Base-by-base conservation (phyloP, 1,140 invertebrate species). In the Eurosta solidaginis region DNA sequence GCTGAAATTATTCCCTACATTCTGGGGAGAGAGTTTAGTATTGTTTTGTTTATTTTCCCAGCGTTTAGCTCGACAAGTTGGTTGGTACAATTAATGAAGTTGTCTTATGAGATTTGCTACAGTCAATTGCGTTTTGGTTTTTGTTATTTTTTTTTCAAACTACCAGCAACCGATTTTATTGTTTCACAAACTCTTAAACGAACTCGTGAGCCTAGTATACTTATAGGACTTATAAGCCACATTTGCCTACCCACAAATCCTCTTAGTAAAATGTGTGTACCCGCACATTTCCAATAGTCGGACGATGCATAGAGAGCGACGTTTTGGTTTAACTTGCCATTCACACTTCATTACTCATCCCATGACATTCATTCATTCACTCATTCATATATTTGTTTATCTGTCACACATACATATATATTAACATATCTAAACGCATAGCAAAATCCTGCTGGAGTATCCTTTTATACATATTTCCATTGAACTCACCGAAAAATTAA, bases 281-380 rank as follows among this genome's bases (percentile, higher is more conserved):
- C 27, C 59, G 36, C 27, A 59, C 54, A 59, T 29, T 17, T 6
- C 49, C 20, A 0, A 22, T 52, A 7, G 49, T 36, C 9, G 17
- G n/a, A n/a, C n/a, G n/a, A n/a, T 9, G 36, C 12, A 17, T n/a
- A 1, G 50, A 3, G 59, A 68, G 33, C 59, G 59, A 5, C 33
- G 59, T 36, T 68, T 33, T 20, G 59, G 59, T 36, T 68, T 68
- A 68, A 40, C 10, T 22, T 68, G 59, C 59, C 59, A 68, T 68
- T 68, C 59, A 68, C 59, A 68, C 59, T 68, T 68, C 59, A 68
- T 68, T 68, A 40, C 40, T 68, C 59, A 68, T 40, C 7, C 12
- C 20, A 29, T 59, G 52, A 17, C 52, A 59, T 33, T 2, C 52
- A 29, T 17, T 29, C 14, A 68, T n/a, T n/a, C n/a, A n/a, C n/a